Base-by-base conservation (phyloP, 1,140 invertebrate species). In the Psilanteris sp. region DNA sequence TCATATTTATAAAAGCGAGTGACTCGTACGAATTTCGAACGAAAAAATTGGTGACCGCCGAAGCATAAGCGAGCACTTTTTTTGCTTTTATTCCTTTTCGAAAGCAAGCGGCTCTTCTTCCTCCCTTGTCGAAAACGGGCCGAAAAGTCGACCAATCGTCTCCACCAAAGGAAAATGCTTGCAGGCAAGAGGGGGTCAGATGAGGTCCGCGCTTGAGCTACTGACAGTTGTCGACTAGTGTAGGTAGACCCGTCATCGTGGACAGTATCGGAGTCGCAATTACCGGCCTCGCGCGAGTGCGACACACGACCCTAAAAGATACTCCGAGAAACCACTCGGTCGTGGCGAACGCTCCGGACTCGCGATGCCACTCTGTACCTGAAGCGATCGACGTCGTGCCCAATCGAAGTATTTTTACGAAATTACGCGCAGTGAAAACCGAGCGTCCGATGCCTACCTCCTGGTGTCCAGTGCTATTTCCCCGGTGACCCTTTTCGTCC, bases 401-500 rank as follows among this genome's bases (percentile, higher is more conserved):
- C 10, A 29, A 41, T 1, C 24, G n/a, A n/a, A n/a, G n/a, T n/a
- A n/a, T n/a, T 26, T 26, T 6, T 22, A 41, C 22, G 7, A 59
- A 26, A 14, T 31, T 1, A 15, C 36, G 48, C 24, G 4, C 3
- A 46, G 55, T 43, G 36, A 54, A 54, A 54, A 54, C n/a, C 32
- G 29, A 44, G 31, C 41, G 55, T 9, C 57, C 68, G 34, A 72
- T 72, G 68, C 27, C 57, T 61, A 54, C 67, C 67, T 61, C 41
- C 57, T 67, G 62, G 50, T 55, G 39, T 31, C 26, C 29, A 44
- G 48, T 44, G 37, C 36, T 61, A 32, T 55, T 13, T 34, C 68
- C 37, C 57, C 57, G 68, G 68, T 64, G 70, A 73, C 68, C 68
- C 57, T 64, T 73, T 59, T 52, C 27, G 24, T 52, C 36, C 52